Evolutionary conservation across 2,113 vertebrate species (phyloP).

Genomic region (Prochilodus magdalenae): DNA sequence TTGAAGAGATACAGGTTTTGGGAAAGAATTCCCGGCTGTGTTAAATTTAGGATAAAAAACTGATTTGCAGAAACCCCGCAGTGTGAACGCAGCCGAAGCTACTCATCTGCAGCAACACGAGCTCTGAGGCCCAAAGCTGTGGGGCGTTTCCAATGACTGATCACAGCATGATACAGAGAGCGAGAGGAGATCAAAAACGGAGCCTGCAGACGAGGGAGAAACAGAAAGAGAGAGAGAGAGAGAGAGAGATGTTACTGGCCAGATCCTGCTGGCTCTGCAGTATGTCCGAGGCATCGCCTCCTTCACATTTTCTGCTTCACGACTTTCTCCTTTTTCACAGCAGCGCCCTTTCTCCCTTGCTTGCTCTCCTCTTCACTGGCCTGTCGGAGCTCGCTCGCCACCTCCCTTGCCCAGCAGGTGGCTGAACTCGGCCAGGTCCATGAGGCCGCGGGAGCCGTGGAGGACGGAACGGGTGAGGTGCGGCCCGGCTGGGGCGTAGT

Average conservation of each 20-base stretch:
- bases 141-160: slow-evolving; percentile 28
- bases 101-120: slow-evolving; percentile 10
- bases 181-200: slow-evolving; percentile 20
- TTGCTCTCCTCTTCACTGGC: slow-evolving; percentile 72
- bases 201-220: slow-evolving; percentile 50
- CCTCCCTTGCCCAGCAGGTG: slow-evolving; percentile 85
- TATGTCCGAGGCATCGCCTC: slow-evolving; percentile 43
- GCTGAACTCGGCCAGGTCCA: slow-evolving; percentile 87
- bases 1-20: no score
- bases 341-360: not conserved
- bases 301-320: slow-evolving; percentile 16
- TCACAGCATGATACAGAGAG: slow-evolving; percentile 29
- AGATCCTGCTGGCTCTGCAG: slow-evolving; percentile 42
- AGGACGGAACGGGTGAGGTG: slow-evolving; percentile 70
- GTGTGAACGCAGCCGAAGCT: not conserved
- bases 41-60: not conserved
- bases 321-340: slow-evolving; percentile 16
- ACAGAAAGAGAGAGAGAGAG: slow-evolving; percentile 57
- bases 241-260: slow-evolving; percentile 48
- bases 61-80: not conserved
- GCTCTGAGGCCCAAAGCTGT: slow-evolving; percentile 1
- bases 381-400: slow-evolving; percentile 87
- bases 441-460: slow-evolving; percentile 71
- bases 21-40: not conserved
- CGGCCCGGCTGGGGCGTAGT: slow-evolving; percentile 70